Base-by-base conservation (phyloP, 2,797 vertebrate genomes). In the Apogon hyalosoma region DNA sequence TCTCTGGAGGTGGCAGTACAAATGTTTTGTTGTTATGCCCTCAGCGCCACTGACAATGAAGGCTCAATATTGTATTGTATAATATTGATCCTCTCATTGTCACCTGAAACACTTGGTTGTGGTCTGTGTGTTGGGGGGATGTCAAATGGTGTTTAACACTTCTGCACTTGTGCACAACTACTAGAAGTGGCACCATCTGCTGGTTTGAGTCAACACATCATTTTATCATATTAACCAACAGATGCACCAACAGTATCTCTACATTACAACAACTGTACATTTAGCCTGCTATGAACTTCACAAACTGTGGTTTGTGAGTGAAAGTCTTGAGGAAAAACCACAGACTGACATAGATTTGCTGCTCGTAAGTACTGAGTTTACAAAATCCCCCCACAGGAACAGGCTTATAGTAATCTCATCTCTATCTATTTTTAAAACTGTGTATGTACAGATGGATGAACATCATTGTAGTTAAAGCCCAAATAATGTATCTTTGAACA, bases 181-280 rank as follows among this genome's bases (percentile, higher is more conserved):
- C 87, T 77, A 70, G 54, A 70, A 72, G 63, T 79, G 77, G 86
- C 79, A 83, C 88, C 86, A 86, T 83, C 82, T 88, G 83, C 83
- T 90, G 86, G 81, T 67, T 67, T 73, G 59, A 74, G 84, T 80
- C 74, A 67, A 85, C 79, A 75, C 60, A 28, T 65, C 47, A 64
- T 42, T 73, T 79, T 67, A 45, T 71, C 61, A 54, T 46, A 54
- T 73, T 66, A 71, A 33, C 2, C 18, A 15, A 38, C 14, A 15
- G 19, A 56, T 52, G 36, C 59, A 33, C 56, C 36, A 43, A 38
- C 59, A 52, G n/a, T 47, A 68, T 69, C 63, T 42, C 74, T 71
- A 55, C 40, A 59, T 69, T 6, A 28, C 24, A 28, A 28, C 6
- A 64, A 42, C 49, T 41, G 38, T 13, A 50, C 24, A 13, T 16